A percentile compares a stretch with the other conserved stretches of the same genome.
Conservation (phyloP, 2,888 invertebrate species). For the Pristionchus entomophagus region DNA sequence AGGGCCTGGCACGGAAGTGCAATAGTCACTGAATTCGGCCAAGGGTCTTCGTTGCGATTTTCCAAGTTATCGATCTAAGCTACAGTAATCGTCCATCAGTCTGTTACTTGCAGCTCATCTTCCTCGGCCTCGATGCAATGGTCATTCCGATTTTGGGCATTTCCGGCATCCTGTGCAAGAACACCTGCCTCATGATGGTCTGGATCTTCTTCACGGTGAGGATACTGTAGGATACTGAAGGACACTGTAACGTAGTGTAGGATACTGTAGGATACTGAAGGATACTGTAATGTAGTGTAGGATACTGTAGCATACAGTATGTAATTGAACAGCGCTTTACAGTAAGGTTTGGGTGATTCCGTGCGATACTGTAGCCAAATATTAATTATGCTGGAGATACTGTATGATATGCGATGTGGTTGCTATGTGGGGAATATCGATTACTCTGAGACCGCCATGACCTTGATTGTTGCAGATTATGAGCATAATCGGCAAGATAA, state of each 20-base stretch:
- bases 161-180: not conserved
- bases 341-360: no score
- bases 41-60: not conserved
- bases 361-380: no score
- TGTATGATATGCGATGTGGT: no score
- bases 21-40: no score
- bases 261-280: not conserved
- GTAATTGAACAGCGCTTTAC: no score
- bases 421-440: no score
- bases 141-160: not conserved
- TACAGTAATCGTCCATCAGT: not conserved
- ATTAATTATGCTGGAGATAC: no score
- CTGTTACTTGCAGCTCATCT: not conserved
- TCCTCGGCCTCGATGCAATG: not conserved
- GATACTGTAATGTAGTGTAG: not conserved
- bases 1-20: not conserved
- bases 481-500: no score
- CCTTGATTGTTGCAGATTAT: no score
- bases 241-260: not conserved
- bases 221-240: not conserved
- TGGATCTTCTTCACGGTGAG: not conserved
- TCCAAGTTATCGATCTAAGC: not conserved
- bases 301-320: not conserved
- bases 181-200: conserved; percentile 14
- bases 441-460: no score